phyloP scores from a whole-genome alignment of 2,797 vertebrate species.

The Tokudaia tokunoshimensis region DNA sequence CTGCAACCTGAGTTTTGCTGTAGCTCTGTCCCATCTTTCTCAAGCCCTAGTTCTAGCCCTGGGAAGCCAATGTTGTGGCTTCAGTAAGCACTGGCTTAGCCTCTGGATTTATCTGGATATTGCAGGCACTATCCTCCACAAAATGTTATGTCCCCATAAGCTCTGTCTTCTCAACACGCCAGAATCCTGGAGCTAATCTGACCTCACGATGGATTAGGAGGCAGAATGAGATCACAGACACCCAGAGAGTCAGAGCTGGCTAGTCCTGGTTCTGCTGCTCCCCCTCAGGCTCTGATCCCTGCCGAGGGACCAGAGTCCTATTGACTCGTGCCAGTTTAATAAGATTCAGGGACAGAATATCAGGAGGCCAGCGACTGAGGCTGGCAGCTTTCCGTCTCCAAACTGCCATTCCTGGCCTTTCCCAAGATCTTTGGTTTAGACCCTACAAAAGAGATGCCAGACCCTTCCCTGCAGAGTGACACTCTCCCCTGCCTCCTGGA shows the following conservation, averaged over 20 bases:
- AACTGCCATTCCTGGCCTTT: background rate
- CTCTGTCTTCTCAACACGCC: slow-evolving; percentile 74
- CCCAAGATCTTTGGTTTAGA: slow-evolving; percentile 62
- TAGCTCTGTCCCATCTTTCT: background rate
- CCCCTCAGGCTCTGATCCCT: background rate
- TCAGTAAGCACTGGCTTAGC: slow-evolving; percentile 70
- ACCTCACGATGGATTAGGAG: slow-evolving; percentile 70
- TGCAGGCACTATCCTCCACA: slow-evolving; percentile 71
- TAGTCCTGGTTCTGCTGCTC: slow-evolving; percentile 13
- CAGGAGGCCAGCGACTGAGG: slow-evolving; percentile 40
- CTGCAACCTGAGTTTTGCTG: background rate
- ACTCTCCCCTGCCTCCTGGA: slow-evolving; percentile 58
- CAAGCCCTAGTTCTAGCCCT: slow-evolving; percentile 34
- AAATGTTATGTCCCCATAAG: slow-evolving; percentile 66
- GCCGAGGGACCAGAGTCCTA: background rate
- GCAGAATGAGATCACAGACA: slow-evolving; percentile 74
- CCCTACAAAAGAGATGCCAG: slow-evolving; percentile 62
- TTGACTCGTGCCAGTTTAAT: slow-evolving; percentile 43
- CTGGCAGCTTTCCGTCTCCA: slow-evolving; percentile 39
- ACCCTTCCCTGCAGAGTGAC: slow-evolving; percentile 4
- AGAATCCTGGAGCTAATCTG: slow-evolving; percentile 78
- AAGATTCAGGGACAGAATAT: slow-evolving; percentile 47
- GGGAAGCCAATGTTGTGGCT: slow-evolving; percentile 45
- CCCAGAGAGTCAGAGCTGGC: slow-evolving; percentile 61
- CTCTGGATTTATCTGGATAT: slow-evolving; percentile 75